Evolutionary conservation across 2,888 invertebrate species (phyloP).

Genomic region (Chaetogeoica ovagalla): DNA sequence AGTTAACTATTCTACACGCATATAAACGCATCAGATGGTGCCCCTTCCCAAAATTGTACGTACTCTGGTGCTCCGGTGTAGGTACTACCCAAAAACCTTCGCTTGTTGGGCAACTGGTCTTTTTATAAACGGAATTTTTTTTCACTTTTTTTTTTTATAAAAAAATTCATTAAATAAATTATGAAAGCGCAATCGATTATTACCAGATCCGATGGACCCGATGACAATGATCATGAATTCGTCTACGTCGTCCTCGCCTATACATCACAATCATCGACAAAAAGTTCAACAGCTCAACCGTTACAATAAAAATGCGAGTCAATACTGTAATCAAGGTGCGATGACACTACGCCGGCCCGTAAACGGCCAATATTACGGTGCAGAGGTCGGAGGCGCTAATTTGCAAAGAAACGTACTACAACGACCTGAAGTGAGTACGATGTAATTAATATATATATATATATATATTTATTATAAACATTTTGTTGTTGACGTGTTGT

Average conservation of each 20-base stretch:
- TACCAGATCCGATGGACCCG: slow-evolving; percentile 22
- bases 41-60: no score
- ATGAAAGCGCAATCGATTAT: not conserved
- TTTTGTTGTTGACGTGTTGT: no score
- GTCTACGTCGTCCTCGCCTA: slow-evolving; percentile 32
- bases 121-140: no score
- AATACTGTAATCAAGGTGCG: slow-evolving; percentile 14
- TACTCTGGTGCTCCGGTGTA: no score
- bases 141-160: no score
- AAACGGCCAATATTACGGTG: slow-evolving; percentile 18
- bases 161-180: no score
- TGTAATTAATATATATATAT: no score
- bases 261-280: slow-evolving; percentile 29
- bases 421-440: slow-evolving; percentile 17
- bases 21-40: no score
- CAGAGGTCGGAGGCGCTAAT: not conserved
- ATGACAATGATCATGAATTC: slow-evolving; percentile 28
- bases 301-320: not conserved
- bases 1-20: no score
- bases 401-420: slow-evolving; percentile 3
- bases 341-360: slow-evolving; percentile 39
- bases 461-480: no score
- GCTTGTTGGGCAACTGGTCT: no score
- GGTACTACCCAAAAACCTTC: no score
- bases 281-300: slow-evolving; percentile 11